These are phyloP conservation scores for Paedocypris micromegethes DNA, from an alignment of 2,797 vertebrate genomes.

Conservation along the genomic window DNA sequence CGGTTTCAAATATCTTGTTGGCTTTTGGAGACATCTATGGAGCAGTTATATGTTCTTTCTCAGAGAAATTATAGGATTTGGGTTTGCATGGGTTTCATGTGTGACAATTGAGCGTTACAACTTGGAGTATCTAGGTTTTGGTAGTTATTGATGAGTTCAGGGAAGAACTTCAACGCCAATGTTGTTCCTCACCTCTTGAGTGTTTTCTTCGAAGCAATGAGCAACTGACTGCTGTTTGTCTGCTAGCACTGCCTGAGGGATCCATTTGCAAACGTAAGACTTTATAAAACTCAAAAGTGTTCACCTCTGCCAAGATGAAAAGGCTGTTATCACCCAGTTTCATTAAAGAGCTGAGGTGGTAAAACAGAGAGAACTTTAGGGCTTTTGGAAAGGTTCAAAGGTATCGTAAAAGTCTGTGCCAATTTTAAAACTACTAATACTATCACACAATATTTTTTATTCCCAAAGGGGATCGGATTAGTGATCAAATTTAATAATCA, in stretches of 20 bases:
- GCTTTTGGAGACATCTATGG: conserved; percentile 37
- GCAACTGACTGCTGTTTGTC: conserved; percentile 29
- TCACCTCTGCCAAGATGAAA: conserved; percentile 37
- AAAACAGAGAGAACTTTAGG: conserved; percentile 28
- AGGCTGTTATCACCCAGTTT: conserved; percentile 39
- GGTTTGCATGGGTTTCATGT: conserved; percentile 49
- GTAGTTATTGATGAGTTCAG: conserved; percentile 39
- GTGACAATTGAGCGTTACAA: conserved; percentile 40
- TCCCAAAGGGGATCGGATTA: no score
- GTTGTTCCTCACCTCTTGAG: conserved; percentile 17
- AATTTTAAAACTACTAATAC: no score
- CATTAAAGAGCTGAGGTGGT: conserved; percentile 25
- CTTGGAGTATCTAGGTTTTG: conserved; percentile 31
- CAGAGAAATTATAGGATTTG: conserved; percentile 25
- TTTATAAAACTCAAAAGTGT: conserved; percentile 34
- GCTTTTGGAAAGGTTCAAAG: conserved; percentile 26
- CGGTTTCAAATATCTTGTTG: conserved; percentile 40
- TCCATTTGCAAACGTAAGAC: conserved; percentile 30
- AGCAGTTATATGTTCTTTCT: conserved; percentile 14
- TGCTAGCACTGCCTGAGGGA: conserved; percentile 29
- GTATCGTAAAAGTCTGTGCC: background rate
- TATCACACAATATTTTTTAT: no score
- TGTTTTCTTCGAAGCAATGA: conserved; percentile 13
- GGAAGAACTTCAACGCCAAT: conserved; percentile 31
- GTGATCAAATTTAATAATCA: no score